phyloP scores from a whole-genome alignment of 2,888 invertebrate species.

The Xylota sylvarum region DNA sequence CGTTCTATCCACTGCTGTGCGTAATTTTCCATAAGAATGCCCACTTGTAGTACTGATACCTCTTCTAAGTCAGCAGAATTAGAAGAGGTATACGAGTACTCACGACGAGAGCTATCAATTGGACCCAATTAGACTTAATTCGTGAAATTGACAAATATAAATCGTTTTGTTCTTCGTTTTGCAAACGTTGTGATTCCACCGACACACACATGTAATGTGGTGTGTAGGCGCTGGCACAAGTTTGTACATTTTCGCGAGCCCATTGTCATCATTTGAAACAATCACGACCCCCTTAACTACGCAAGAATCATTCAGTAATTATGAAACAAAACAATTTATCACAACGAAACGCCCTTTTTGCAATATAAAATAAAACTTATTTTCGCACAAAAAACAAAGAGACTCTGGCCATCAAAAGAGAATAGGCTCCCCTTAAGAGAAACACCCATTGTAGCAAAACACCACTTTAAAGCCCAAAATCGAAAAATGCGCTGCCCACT shows the following conservation, averaged over 20 bases:
- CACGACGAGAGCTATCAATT: slow-evolving; percentile 62
- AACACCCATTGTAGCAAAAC: slow-evolving; percentile 1
- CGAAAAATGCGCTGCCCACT: background rate
- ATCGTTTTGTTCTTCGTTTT: slow-evolving; percentile 34
- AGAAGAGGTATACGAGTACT: slow-evolving; percentile 38
- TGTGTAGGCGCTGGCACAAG: background rate
- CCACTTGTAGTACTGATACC: slow-evolving; percentile 18
- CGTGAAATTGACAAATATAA: slow-evolving; percentile 69
- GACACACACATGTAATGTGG: background rate
- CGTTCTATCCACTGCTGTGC: slow-evolving; percentile 21
- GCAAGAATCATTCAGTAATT: slow-evolving; percentile 25
- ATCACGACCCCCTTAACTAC: background rate
- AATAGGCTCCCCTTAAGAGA: slow-evolving; percentile 16
- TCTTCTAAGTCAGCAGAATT: slow-evolving; percentile 18
- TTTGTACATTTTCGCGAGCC: slow-evolving; percentile 1
- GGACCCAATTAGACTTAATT: slow-evolving; percentile 74
- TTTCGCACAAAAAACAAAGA: slow-evolving; percentile 38
- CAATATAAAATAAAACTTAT: slow-evolving; percentile 39
- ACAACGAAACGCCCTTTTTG: slow-evolving; percentile 68
- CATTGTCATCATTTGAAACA: background rate
- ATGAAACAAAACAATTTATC: slow-evolving; percentile 53
- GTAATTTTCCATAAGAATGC: slow-evolving; percentile 42
- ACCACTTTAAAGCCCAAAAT: background rate
- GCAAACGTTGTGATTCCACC: slow-evolving; percentile 4
- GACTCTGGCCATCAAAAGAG: slow-evolving; percentile 29